Conservation (phyloP, 2,797 vertebrate species). For the Tenualosa thibaudeaui region DNA sequence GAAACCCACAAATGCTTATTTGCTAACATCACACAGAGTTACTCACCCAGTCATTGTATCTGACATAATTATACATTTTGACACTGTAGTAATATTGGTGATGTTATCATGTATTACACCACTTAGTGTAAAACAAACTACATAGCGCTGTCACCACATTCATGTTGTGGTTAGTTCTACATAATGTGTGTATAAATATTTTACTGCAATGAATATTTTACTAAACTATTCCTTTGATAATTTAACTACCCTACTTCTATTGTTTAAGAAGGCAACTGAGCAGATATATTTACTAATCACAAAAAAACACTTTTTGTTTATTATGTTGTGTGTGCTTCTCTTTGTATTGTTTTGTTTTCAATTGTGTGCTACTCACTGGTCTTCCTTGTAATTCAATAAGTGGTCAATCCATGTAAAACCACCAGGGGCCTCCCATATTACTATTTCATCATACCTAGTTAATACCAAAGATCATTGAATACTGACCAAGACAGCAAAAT, state of each 20-base stretch:
- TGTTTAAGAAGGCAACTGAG: background rate
- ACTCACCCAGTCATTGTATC: too few species aligned
- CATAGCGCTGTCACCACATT: background rate
- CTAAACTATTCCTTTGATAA: background rate
- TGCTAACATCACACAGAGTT: background rate
- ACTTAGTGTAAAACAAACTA: background rate
- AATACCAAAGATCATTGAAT: background rate
- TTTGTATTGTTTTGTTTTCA: background rate
- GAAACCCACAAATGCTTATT: background rate
- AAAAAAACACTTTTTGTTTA: background rate
- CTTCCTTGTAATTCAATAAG: background rate
- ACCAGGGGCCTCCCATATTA: background rate
- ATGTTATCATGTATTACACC: background rate
- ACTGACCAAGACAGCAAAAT: too few species aligned
- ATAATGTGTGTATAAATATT: background rate
- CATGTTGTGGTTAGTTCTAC: background rate
- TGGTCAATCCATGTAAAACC: background rate
- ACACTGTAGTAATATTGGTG: background rate
- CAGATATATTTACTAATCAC: background rate
- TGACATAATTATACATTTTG: background rate
- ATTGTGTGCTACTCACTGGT: background rate
- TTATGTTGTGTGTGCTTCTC: background rate
- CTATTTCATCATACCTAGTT: background rate
- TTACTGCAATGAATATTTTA: slow-evolving; percentile 9
- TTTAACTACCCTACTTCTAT: background rate